phyloP scores from a whole-genome alignment of 2,888 invertebrate species.

The Dasypolia templi region DNA sequence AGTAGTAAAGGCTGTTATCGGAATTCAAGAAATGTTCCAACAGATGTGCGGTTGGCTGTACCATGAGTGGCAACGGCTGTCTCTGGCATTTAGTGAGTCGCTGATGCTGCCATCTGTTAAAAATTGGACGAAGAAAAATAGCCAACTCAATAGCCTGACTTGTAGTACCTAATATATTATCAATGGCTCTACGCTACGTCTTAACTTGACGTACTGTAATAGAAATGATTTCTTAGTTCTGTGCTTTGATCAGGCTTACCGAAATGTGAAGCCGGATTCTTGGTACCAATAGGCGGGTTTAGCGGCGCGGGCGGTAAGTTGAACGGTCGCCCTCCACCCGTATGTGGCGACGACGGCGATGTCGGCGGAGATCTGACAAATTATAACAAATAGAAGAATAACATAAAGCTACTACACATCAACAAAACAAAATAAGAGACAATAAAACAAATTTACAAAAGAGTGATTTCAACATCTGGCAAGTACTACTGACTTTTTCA shows the following conservation, averaged over 20 bases:
- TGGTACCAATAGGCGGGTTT: slow-evolving; percentile 82
- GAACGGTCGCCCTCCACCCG: slow-evolving; percentile 69
- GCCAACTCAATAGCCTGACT: too few species aligned
- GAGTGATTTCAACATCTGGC: neutral
- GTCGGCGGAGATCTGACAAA: slow-evolving; percentile 85
- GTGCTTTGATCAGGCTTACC: slow-evolving; percentile 68
- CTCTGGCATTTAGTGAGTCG: too few species aligned
- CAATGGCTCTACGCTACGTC: too few species aligned
- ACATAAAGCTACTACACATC: neutral
- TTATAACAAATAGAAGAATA: neutral
- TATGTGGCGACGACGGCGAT: slow-evolving; percentile 85
- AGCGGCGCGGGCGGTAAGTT: slow-evolving; percentile 76
- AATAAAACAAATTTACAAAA: neutral
- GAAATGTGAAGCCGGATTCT: slow-evolving; percentile 87
- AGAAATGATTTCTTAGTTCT: neutral
- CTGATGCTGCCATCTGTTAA: too few species aligned
- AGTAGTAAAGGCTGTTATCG: neutral
- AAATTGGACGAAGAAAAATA: too few species aligned
- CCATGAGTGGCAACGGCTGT: too few species aligned
- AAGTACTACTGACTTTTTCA: neutral
- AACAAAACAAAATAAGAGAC: too few species aligned
- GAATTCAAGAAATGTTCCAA: neutral
- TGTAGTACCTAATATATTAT: too few species aligned
- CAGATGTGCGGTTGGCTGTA: neutral
- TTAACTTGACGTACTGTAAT: too few species aligned